Percentiles rank a stretch among this genome's conserved stretches.
These are phyloP conservation scores for Lacerta viridis DNA, from an alignment of 2,797 vertebrate species.

Conservation along the genomic window DNA sequence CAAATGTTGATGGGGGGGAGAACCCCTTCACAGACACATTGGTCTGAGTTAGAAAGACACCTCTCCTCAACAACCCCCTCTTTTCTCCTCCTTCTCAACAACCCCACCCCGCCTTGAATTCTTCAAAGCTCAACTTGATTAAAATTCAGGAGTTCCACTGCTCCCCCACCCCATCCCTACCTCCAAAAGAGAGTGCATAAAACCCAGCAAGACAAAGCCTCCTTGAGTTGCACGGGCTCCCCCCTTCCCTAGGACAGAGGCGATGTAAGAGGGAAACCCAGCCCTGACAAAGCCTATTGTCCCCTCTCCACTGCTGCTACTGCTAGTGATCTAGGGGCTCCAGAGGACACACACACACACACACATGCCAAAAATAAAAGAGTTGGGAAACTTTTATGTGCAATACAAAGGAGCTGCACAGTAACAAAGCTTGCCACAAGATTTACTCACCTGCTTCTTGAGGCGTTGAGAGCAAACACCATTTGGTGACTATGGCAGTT, in stretches of 20 bases:
- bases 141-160: slow-evolving; percentile 85
- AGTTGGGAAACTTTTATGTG: slow-evolving; percentile 65
- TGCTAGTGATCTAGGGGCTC: slow-evolving; percentile 46
- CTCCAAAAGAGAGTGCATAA: slow-evolving; percentile 80
- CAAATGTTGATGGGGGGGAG: slow-evolving; percentile 59
- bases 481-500: slow-evolving; percentile 63
- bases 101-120: slow-evolving; percentile 74
- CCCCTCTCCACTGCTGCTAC: slow-evolving; percentile 31
- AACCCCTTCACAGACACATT: slow-evolving; percentile 60
- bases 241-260: slow-evolving; percentile 79
- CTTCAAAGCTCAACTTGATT: slow-evolving; percentile 86
- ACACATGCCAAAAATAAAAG: slow-evolving; percentile 66
- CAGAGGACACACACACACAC: slow-evolving; percentile 43
- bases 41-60: slow-evolving; percentile 79
- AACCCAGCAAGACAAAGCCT: slow-evolving; percentile 79
- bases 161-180: slow-evolving; percentile 74
- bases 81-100: slow-evolving; percentile 76
- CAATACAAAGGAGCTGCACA: slow-evolving; percentile 63
- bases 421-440: slow-evolving; percentile 62
- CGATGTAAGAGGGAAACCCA: slow-evolving; percentile 77
- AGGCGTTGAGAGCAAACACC: slow-evolving; percentile 44
- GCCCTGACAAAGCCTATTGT: slow-evolving; percentile 75
- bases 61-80: slow-evolving; percentile 63
- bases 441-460: slow-evolving; percentile 77
- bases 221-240: slow-evolving; percentile 74